Evolutionary conservation across 1,140 invertebrate species (phyloP).

Genomic region (Eurosta solidaginis): DNA sequence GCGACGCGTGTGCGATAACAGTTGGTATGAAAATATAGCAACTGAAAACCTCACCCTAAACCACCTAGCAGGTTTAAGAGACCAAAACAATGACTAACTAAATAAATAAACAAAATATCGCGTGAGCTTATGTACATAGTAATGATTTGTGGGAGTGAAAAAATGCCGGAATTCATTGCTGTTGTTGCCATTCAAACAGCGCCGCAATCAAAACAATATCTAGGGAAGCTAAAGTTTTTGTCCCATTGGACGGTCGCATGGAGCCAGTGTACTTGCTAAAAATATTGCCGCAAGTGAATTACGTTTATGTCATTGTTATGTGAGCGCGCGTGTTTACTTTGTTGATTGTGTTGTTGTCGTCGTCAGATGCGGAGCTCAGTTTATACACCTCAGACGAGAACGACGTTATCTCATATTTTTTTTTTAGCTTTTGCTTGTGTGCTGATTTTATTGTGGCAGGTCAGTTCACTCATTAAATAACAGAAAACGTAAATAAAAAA

Average conservation of each 20-base stretch:
- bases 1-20: no score
- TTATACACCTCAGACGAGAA: neutral
- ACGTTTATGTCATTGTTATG: neutral
- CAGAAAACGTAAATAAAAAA: neutral
- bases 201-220: neutral
- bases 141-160: neutral
- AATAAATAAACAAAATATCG: slow-evolving; percentile 17
- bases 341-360: neutral
- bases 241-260: neutral
- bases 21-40: neutral
- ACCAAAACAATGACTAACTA: neutral
- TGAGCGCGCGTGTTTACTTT: neutral
- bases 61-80: neutral
- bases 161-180: neutral
- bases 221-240: neutral
- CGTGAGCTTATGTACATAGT: neutral
- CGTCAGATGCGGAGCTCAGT: neutral
- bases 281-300: neutral
- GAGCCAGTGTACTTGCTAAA: neutral
- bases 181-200: neutral
- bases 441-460: neutral
- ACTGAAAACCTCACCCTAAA: neutral
- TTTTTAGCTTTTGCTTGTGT: neutral
- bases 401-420: neutral
- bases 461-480: slow-evolving; percentile 17